Evolutionary conservation across 2,797 vertebrate species (phyloP).

Genomic region (Okamejei kenojei): DNA sequence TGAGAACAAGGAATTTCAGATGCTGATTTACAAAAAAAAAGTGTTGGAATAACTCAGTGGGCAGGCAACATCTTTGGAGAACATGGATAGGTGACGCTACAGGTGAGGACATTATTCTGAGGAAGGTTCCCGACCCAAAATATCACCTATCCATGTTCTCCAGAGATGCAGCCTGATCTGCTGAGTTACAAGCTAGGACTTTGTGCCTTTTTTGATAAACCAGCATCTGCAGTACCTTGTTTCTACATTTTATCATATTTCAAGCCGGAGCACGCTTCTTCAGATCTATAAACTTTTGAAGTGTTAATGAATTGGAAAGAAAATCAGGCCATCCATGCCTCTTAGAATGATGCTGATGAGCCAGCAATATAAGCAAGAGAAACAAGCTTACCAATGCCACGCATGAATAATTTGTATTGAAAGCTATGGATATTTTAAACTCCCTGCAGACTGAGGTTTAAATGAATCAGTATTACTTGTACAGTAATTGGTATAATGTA

Average conservation of each 20-base stretch:
- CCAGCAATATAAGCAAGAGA: neutral
- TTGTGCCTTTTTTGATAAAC: no score
- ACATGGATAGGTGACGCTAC: no score
- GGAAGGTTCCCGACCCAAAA: no score
- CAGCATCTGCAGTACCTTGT: no score
- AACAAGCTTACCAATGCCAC: neutral
- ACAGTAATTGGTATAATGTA: neutral
- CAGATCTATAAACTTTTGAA: neutral
- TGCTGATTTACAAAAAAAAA: no score
- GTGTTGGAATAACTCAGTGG: no score
- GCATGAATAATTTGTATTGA: constrained; percentile 19
- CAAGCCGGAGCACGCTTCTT: neutral
- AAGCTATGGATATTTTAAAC: neutral
- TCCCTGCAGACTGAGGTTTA: neutral
- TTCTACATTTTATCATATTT: neutral
- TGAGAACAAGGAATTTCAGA: no score
- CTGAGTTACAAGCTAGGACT: no score
- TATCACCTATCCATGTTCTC: no score
- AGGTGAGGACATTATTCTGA: no score
- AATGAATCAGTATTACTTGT: neutral
- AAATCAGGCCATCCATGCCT: constrained; percentile 9
- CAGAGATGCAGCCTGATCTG: no score
- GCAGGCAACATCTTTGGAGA: no score
- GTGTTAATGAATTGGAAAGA: constrained; percentile 15
- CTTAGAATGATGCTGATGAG: constrained; percentile 23